Conservation (phyloP, 2,888 invertebrate genomes). For the Deladenus siricidicola region DNA sequence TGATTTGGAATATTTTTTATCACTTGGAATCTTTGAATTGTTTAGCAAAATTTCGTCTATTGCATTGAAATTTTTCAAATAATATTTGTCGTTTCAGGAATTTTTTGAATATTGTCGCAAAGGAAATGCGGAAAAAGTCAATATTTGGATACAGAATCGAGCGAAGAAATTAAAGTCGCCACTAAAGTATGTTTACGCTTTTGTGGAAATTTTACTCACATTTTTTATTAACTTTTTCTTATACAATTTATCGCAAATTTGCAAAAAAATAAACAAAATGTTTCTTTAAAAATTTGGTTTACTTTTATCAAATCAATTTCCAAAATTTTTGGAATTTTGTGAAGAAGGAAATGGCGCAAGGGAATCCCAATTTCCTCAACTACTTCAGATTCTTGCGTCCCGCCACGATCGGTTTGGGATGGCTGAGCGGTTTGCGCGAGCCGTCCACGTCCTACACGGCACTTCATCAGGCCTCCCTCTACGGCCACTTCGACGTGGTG, state of each 20-base stretch:
- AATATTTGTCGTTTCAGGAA: conserved; percentile 22
- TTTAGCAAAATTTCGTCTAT: background rate
- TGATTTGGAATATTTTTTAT: background rate
- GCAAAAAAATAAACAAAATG: no score
- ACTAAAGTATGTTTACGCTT: conserved; percentile 30
- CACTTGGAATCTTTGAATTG: background rate
- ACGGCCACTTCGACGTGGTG: conserved; percentile 65
- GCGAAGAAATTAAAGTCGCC: conserved; percentile 38
- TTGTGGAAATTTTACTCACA: background rate
- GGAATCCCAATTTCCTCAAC: no score
- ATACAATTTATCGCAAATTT: no score
- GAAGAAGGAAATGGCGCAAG: background rate
- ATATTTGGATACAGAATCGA: conserved; percentile 32
- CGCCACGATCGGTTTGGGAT: conserved; percentile 27
- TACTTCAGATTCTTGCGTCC: conserved; percentile 32
- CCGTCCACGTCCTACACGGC: conserved; percentile 58
- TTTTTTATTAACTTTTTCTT: no score
- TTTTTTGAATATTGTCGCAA: conserved; percentile 41
- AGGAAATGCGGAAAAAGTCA: conserved; percentile 39
- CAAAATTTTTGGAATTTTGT: no score
- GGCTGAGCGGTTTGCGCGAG: conserved; percentile 34
- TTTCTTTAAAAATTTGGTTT: background rate
- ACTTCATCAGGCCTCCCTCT: conserved; percentile 68
- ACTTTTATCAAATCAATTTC: no score
- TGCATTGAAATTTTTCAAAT: background rate